phyloP scores from a whole-genome alignment of 2,888 invertebrate genomes.

The Drosophila buzzatii region DNA sequence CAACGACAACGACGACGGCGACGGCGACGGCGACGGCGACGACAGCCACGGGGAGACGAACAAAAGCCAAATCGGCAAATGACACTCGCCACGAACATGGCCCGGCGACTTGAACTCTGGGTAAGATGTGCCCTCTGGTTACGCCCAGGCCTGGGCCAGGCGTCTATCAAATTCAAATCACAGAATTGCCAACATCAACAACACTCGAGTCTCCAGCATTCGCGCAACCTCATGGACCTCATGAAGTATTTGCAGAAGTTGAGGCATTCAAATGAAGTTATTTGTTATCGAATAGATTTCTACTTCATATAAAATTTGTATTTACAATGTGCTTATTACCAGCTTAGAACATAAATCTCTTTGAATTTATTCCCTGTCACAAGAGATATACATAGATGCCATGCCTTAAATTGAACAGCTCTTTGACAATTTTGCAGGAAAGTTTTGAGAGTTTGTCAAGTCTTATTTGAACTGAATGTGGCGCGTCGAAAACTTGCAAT shows the following conservation, averaged over 20 bases:
- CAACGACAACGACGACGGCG: not conserved
- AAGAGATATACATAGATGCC: too few species aligned
- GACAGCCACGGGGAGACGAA: constrained; percentile 1
- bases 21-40: not conserved
- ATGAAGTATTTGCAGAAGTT: not conserved
- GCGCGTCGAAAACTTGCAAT: too few species aligned
- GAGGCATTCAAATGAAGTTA: not conserved
- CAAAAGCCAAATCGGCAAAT: constrained; percentile 21
- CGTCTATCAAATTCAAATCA: constrained; percentile 9
- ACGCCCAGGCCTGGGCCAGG: not conserved
- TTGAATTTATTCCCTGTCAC: not conserved
- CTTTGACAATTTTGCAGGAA: too few species aligned
- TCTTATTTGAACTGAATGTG: too few species aligned
- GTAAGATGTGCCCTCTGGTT: not conserved
- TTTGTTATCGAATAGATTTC: not conserved
- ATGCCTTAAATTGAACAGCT: too few species aligned
- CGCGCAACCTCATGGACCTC: not conserved
- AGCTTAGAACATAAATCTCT: not conserved
- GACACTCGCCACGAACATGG: not conserved
- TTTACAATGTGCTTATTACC: not conserved
- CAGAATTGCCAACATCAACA: not conserved
- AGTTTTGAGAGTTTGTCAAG: too few species aligned
- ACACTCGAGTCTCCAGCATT: not conserved
- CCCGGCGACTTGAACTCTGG: not conserved
- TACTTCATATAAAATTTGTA: not conserved